These are phyloP conservation scores for Apistogramma diplotaenia DNA, from an alignment of 2,113 vertebrate species.

Conservation along the genomic window DNA sequence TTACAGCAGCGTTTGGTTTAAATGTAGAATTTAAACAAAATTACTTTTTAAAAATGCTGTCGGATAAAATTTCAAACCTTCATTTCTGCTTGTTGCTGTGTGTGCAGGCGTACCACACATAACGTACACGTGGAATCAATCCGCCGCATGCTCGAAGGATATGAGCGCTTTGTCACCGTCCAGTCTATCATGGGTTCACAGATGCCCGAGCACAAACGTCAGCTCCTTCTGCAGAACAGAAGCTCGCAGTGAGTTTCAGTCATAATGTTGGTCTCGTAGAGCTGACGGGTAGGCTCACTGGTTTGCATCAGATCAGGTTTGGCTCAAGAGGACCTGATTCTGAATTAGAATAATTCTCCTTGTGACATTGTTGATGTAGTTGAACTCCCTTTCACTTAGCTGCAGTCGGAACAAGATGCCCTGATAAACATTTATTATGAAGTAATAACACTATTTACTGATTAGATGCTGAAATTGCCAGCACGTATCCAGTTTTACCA, in stretches of 20 bases:
- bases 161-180: conserved; percentile 85
- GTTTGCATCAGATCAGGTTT: not conserved
- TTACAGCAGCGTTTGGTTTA: not conserved
- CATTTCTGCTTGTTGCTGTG: conserved; percentile 15
- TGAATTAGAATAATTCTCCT: too few species aligned
- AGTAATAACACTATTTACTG: too few species aligned
- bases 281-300: not conserved
- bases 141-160: conserved; percentile 85
- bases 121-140: conserved; percentile 89
- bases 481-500: too few species aligned
- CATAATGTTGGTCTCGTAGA: not conserved
- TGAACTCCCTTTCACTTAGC: too few species aligned
- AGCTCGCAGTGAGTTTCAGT: conserved; percentile 54
- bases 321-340: too few species aligned
- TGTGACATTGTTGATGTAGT: too few species aligned
- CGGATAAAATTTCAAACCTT: not conserved
- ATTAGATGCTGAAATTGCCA: too few species aligned
- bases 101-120: conserved; percentile 84
- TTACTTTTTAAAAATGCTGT: not conserved
- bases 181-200: conserved; percentile 84
- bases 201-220: conserved; percentile 56
- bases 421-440: too few species aligned
- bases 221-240: conserved; percentile 52
- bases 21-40: not conserved
- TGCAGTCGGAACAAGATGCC: too few species aligned